A percentile compares a stretch with the other conserved stretches of the same genome.
Evolutionary conservation across 2,888 invertebrate genomes (phyloP).

Genomic region (Epirrhoe alternata): DNA sequence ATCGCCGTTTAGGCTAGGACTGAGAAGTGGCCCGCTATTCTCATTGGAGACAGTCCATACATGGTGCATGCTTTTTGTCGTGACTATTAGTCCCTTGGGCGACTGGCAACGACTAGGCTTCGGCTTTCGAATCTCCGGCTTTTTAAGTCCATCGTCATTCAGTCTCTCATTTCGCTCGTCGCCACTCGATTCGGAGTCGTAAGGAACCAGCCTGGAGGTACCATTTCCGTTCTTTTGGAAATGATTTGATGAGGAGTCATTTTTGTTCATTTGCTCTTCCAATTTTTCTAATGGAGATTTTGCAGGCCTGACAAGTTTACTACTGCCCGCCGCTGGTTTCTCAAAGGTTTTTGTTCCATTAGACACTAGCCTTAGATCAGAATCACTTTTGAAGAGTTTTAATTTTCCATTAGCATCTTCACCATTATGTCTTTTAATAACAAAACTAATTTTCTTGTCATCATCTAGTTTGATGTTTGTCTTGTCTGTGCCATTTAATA

Average conservation of each 20-base stretch:
- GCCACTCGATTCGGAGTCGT: conserved; percentile 85
- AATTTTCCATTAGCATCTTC: conserved; percentile 62
- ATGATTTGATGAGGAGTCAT: conserved; percentile 55
- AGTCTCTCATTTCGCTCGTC: conserved; percentile 63
- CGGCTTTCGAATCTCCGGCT: conserved; percentile 54
- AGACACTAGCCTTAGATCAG: conserved; percentile 58
- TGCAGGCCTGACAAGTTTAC: conserved; percentile 66
- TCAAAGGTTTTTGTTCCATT: conserved; percentile 58
- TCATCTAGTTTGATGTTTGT: conserved; percentile 59
- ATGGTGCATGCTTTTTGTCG: conserved; percentile 72
- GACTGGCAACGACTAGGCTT: conserved; percentile 69
- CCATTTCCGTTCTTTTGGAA: conserved; percentile 64
- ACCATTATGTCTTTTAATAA: conserved; percentile 66
- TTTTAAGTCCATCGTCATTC: conserved; percentile 48
- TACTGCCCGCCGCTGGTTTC: conserved; percentile 57
- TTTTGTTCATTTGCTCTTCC: conserved; percentile 78
- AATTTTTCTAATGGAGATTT: conserved; percentile 77
- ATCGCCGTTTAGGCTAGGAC: conserved; percentile 81
- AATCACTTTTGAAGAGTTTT: conserved; percentile 66
- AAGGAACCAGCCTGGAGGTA: conserved; percentile 82
- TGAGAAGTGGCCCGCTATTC: conserved; percentile 70
- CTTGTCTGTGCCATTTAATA: conserved; percentile 67
- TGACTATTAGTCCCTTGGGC: conserved; percentile 65
- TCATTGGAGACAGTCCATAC: conserved; percentile 79
- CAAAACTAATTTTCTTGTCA: conserved; percentile 69